Base-by-base conservation (phyloP, 2,113 vertebrate species). In the Cromileptes altivelis region DNA sequence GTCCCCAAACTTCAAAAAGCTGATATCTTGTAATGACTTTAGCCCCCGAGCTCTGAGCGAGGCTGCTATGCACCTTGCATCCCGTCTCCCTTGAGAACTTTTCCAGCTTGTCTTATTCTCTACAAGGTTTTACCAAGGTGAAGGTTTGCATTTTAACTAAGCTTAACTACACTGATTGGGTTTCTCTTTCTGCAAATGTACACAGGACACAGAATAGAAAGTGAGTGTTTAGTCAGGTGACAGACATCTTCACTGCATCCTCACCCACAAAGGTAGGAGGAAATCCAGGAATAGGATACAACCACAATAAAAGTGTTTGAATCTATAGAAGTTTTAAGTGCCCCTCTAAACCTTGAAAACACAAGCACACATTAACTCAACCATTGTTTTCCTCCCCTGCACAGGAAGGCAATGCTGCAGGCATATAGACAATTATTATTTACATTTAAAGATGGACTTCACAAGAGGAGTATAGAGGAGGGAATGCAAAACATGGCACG, bases 1-100 rank as follows among this genome's bases (percentile, higher is more conserved):
- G 71, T 90, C 78, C 77, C 86, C 82, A 80, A 93, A 91, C 91
- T 88, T 92, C 90, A 89, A 82, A 89, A 86, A 87, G 58, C 71
- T 71, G 77, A 88, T 90, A 86, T 89, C 87, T 53, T 88, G 88
- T 94, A 90, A 91, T 88, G 92, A 92, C 85, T 91, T 78, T 10
- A 80, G 84, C 89, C 92, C 90, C 83, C 62, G 67, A 91, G 94
- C 88, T 85, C 81, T 70, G 78, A 60, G 82, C 57, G 82, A 75
- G 80, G 73, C 53, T 21, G 50, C 78, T 68, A 67, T 74, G 83
- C 85, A 90, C 90, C 84, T 90, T 87, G 76, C 89, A 78, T 70
- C 57, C 78, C 60, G 86, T 89, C 91, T 83, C 82, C 23, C 71
- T 49, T 77, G 47, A 84, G 58, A 75, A 75, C 73, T 67, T 55